phyloP scores from a whole-genome alignment of 2,888 invertebrate species.

The Leptinotarsa haldemani region DNA sequence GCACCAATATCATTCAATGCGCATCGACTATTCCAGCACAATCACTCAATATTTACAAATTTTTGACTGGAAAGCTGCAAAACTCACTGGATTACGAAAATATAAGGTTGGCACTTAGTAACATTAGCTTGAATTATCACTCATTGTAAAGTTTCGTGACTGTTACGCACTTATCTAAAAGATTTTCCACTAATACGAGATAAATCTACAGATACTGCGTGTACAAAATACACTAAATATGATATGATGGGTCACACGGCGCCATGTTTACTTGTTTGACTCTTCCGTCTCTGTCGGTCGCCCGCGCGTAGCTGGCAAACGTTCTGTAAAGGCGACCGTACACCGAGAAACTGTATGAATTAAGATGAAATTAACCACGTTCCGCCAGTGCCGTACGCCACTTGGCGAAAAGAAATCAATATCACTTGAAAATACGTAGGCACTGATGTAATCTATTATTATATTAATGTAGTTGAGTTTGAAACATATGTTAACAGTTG shows the following conservation, averaged over 20 bases:
- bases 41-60: slow-evolving; percentile 42
- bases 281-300: slow-evolving; percentile 58
- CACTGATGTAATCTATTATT: not conserved
- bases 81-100: slow-evolving; percentile 44
- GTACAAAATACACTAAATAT: slow-evolving; percentile 64
- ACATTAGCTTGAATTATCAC: slow-evolving; percentile 50
- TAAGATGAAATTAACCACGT: slow-evolving; percentile 17
- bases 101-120: slow-evolving; percentile 53
- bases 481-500: too few species aligned
- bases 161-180: slow-evolving; percentile 56
- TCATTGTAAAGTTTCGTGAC: slow-evolving; percentile 51
- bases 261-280: slow-evolving; percentile 65
- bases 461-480: not conserved
- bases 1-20: slow-evolving; percentile 28
- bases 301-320: slow-evolving; percentile 53
- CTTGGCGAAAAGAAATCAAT: slow-evolving; percentile 15
- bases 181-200: slow-evolving; percentile 55
- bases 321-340: slow-evolving; percentile 41
- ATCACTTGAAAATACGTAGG: not conserved
- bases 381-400: slow-evolving; percentile 12
- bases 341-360: slow-evolving; percentile 29
- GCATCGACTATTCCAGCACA: slow-evolving; percentile 35
- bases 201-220: slow-evolving; percentile 61
- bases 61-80: slow-evolving; percentile 32
- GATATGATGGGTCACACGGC: slow-evolving; percentile 66